Base-by-base conservation (phyloP, 2,797 vertebrate genomes). In the Pangasius djambal region DNA sequence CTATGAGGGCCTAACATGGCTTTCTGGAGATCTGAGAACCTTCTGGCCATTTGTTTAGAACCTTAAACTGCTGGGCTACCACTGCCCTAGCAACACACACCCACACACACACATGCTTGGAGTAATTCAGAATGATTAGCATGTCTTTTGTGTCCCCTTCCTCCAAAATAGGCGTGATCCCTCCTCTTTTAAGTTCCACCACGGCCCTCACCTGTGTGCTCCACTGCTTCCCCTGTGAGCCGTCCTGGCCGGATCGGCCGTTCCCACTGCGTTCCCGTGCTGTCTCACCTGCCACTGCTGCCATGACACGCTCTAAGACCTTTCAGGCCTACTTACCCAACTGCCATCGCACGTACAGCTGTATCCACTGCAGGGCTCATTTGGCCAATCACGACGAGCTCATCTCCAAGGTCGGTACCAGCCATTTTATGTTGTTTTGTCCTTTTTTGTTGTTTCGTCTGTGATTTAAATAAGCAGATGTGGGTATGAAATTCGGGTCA, bases 271-370 rank as follows among this genome's bases (percentile, higher is more conserved):
- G 84, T 57, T 85, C 82, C 85, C 82, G 44, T 6, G 37, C 89
- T 2, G 85, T 90, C 87, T 89, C 89, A 22, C 89, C 91, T 2
- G 86, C 88, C 85, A 44, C 90, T 7, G 87, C 87, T 82, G 48
- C 75, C 70, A 93, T 93, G 93, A 93, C 93, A 0, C 93, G 91
- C 94, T 97, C 97, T 93, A 97, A 97, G 96, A 98, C 97, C 91
- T 98, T 97, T 94, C 97, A 98, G 95, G 97, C 97, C 0, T 97
- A 97, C 88, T 93, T 98, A 92, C 97, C 97, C 89, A 96, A 96
- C 0, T 98, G 97, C 94, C 97, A 97, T 93, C 95, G 97, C 88
- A 98, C 97, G 90, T 98, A 98, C 94, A 98, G 97, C 95, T 97
- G 97, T 94, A 97, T 98, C 70, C 97, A 97, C 93, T 97, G 97